Base-by-base conservation (phyloP, 37 sponge, comb jelly and placozoan genomes). In the Haliclona indistincta region DNA sequence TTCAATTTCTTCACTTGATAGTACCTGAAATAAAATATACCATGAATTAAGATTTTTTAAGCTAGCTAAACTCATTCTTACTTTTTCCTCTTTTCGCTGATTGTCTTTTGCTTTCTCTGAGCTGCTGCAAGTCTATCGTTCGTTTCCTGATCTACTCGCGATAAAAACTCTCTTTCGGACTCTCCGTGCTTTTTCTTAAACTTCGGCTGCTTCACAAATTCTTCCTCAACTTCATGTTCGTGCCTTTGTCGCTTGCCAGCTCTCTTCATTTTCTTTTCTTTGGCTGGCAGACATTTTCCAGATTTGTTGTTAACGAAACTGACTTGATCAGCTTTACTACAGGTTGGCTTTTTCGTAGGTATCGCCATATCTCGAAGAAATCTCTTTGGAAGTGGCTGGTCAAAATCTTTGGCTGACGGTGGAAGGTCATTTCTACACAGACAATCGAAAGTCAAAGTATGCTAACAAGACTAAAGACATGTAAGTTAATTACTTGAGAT, bases 71-170 rank as follows among this genome's bases (percentile, higher is more conserved):
- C 8, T 53, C 10, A 52, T 47, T 47, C 75, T 62, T 39, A 70
- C 70, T 37, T 43, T 36, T 66, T 68, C 56, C 77, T 75, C 20
- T 41, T 77, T 25, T 62, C 79, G 35, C 67, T 70, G n/a, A 47
- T 84, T 44, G 30, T 42, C 43, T 39, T 73, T 55, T 56, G 45
- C 56, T 90, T 81, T 64, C 43, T 81, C 43, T 56, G 61, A 17
- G 63, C n/a, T 43, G 86, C 68, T 47, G 69, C 56, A n/a, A 91
- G 54, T 43, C 74, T 56, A 3, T 60, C 73, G 23, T 86, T 91
- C 29, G 78, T 74, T 75, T 91, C 91, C 22, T 77, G 30, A 67
- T 91, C 88, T 13, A 91, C 70, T 30, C 91, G 70, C 32, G 76
- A 67, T 61, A 86, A 60, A 63, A 67, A 91, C 2, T 35, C 43